phyloP scores from a whole-genome alignment of 2,797 vertebrate genomes.

The Sebastiscus tertius region DNA sequence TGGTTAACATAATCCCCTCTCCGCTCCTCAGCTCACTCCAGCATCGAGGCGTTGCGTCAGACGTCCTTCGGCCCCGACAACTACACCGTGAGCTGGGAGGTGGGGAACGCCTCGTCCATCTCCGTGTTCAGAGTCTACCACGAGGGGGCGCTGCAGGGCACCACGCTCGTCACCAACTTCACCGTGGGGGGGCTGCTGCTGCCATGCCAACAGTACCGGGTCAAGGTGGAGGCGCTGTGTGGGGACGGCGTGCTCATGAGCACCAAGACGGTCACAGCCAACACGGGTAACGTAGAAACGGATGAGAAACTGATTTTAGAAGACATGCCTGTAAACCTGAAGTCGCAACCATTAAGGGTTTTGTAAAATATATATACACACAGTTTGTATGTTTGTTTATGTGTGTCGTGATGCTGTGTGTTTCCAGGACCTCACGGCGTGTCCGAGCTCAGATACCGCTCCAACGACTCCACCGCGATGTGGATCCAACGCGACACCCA shows the following conservation, averaged over 20 bases:
- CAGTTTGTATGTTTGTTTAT: too few relatives aligned
- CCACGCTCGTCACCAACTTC: conserved; percentile 59
- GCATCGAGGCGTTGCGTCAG: conserved; percentile 66
- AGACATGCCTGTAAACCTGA: too few relatives aligned
- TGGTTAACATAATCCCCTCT: not conserved
- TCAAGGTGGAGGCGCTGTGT: conserved; percentile 76
- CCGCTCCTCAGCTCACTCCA: conserved; percentile 65
- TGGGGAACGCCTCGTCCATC: conserved; percentile 63
- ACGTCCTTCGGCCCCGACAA: conserved; percentile 51
- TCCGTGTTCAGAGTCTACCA: conserved; percentile 75
- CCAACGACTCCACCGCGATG: conserved; percentile 53
- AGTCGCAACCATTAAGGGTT: too few relatives aligned
- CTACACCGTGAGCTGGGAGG: conserved; percentile 78
- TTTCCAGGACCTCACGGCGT: conserved; percentile 63
- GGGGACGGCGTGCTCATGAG: conserved; percentile 71
- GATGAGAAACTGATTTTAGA: not conserved
- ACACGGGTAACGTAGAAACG: conserved; percentile 65
- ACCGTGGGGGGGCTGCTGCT: conserved; percentile 52
- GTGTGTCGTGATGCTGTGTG: not conserved
- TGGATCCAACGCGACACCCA: conserved; percentile 45
- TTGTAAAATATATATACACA: too few relatives aligned
- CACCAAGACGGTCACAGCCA: conserved; percentile 13
- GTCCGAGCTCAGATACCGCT: conserved; percentile 63
- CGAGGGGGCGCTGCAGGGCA: conserved; percentile 54
- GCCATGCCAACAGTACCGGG: conserved; percentile 63